phyloP scores from a whole-genome alignment of 2,797 vertebrate species.

The Todus mexicanus region DNA sequence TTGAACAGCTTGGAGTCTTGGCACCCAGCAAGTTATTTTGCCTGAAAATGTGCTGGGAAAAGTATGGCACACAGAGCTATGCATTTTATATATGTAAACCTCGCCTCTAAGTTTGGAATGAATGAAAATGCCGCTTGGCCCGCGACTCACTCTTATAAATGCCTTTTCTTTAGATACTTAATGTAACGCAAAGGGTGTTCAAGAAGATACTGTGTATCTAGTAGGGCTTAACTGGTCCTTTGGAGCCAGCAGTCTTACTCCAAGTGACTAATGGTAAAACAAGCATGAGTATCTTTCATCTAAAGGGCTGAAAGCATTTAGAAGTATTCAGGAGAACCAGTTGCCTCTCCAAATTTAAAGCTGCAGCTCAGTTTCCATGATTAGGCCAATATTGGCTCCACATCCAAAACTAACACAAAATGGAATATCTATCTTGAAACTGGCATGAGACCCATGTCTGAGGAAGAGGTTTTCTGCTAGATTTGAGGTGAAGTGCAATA shows the following conservation, averaged over 20 bases:
- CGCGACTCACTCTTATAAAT: not conserved
- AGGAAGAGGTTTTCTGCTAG: not conserved
- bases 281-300: not conserved
- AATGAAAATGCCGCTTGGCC: not conserved
- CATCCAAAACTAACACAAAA: constrained; percentile 19
- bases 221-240: not conserved
- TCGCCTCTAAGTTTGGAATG: not conserved
- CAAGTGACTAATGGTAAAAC: not conserved
- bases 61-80: not conserved
- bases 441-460: not conserved
- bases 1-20: not conserved
- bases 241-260: not conserved
- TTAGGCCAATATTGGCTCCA: not conserved
- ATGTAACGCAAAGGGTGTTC: not conserved
- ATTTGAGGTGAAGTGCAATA: not conserved
- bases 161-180: not conserved
- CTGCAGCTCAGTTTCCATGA: not conserved
- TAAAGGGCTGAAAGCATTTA: not conserved
- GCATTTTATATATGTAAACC: not conserved
- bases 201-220: not conserved
- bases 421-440: not conserved
- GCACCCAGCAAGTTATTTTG: not conserved
- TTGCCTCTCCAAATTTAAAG: not conserved
- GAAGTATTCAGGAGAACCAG: not conserved
- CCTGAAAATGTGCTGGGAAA: not conserved